phyloP scores from a whole-genome alignment of 2,797 vertebrate genomes.

The Alcedo atthis region DNA sequence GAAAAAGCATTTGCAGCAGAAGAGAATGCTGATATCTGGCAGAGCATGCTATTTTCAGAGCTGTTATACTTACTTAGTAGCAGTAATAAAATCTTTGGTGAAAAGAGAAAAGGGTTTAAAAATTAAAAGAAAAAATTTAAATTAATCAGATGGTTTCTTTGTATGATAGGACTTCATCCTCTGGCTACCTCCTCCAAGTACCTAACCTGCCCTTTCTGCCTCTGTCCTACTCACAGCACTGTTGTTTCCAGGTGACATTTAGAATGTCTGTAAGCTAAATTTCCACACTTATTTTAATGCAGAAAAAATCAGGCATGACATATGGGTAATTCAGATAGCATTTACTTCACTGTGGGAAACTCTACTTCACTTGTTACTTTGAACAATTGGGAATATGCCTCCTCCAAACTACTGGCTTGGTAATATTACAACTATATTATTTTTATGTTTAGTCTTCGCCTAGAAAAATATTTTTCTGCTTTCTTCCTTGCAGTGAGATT shows the following conservation, averaged over 20 bases:
- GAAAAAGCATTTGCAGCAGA: not conserved
- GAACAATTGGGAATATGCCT: not conserved
- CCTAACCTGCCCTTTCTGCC: not conserved
- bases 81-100: not conserved
- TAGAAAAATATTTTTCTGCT: not conserved
- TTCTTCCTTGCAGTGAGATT: not conserved
- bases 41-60: not conserved
- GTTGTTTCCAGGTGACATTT: slow-evolving; percentile 45
- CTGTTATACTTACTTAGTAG: not conserved
- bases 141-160: not conserved
- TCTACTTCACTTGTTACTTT: not conserved
- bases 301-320: not conserved
- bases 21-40: not conserved
- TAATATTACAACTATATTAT: not conserved
- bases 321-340: slow-evolving; percentile 4
- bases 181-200: not conserved
- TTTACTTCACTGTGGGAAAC: slow-evolving; percentile 34
- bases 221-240: not conserved
- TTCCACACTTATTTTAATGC: slow-evolving; percentile 27
- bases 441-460: not conserved
- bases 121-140: not conserved
- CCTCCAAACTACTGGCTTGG: not conserved
- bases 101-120: not conserved
- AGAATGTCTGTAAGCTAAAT: not conserved
- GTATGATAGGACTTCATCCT: not conserved